Evolutionary conservation across 2,888 invertebrate species (phyloP), one percentile per base, ranked within the genome.

Genomic region (Lacanobia wlatinum): DNA sequence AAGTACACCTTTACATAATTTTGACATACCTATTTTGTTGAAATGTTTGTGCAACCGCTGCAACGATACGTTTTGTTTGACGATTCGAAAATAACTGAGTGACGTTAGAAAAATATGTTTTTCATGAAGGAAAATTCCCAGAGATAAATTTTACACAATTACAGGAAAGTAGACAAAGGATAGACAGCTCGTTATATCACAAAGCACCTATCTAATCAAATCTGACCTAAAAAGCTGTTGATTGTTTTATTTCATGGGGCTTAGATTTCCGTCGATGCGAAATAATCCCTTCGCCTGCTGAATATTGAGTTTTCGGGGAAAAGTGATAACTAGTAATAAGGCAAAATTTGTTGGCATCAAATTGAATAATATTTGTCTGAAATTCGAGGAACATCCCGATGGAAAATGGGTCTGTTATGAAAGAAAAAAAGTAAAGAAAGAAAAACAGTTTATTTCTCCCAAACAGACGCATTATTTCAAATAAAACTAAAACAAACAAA

Each of bases 221-320:
- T 73, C 48, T 73, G 79, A 73, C 77, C 79, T 73, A 60, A 55
- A 78, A 78, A 63, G 21, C 53, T 34, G 52, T 61, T 18, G 73
- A 62, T 77, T 46, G 55, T 55, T 56, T n/a, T 46, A 78, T 63
- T 73, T 63, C 73, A 77, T 63, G 79, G 62, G 16, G 79, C 58
- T 78, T 73, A 43, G 52, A 73, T 38, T 68, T 48, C 40, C 73
- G 38, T 52, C 28, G 63, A 67, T 68, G 63, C 67, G 77, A 66
- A 78, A 67, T 78, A 77, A 77, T 77, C 77, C 73, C 21, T 38
- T 55, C 38, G 9, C n/a, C 23, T 10, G 38, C 61, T 3, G 8
- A 71, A 50, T 65, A 78, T 76, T 59, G 62, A 53, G 48, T 59
- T 66, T 77, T 73, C 79, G 38, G 21, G 63, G 67, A 77, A 77